phyloP scores from a whole-genome alignment of 2,888 invertebrate species.

The Ophioninae sp. region DNA sequence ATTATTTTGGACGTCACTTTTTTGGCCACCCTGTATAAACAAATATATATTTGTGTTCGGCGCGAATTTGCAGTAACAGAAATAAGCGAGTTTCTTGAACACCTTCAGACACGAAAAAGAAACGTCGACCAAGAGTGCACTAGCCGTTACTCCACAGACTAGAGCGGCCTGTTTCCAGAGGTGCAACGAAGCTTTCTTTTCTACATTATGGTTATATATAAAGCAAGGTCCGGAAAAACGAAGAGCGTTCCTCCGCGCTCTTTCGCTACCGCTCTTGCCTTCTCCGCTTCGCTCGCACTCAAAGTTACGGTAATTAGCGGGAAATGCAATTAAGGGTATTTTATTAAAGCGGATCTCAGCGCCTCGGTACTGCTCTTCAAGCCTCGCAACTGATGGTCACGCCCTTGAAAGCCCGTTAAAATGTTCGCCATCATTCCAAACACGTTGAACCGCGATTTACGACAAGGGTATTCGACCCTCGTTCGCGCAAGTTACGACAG shows the following conservation, averaged over 20 bases:
- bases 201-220: constrained; percentile 43
- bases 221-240: constrained; percentile 57
- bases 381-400: constrained; percentile 48
- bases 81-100: constrained; percentile 64
- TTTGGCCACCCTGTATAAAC: too few relatives aligned
- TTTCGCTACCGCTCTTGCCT: constrained; percentile 20
- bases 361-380: constrained; percentile 41
- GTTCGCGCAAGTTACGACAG: not conserved
- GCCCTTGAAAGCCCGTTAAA: constrained; percentile 54
- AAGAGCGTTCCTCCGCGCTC: constrained; percentile 38
- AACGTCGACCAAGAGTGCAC: constrained; percentile 56
- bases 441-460: constrained; percentile 13
- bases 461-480: constrained; percentile 11
- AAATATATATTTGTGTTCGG: constrained; percentile 1
- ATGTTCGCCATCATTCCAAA: constrained; percentile 41
- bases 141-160: constrained; percentile 35
- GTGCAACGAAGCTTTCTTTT: constrained; percentile 51
- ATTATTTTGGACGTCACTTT: too few relatives aligned
- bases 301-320: constrained; percentile 74
- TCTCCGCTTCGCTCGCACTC: constrained; percentile 45
- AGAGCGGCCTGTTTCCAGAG: constrained; percentile 57
- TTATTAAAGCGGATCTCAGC: constrained; percentile 76
- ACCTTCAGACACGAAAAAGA: constrained; percentile 68
- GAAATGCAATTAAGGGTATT: constrained; percentile 77
- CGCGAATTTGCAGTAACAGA: constrained; percentile 26